Evolutionary conservation across 37 sponge, comb jelly and placozoan genomes (phyloP).

Genomic region (Aplysina aerophoba): DNA sequence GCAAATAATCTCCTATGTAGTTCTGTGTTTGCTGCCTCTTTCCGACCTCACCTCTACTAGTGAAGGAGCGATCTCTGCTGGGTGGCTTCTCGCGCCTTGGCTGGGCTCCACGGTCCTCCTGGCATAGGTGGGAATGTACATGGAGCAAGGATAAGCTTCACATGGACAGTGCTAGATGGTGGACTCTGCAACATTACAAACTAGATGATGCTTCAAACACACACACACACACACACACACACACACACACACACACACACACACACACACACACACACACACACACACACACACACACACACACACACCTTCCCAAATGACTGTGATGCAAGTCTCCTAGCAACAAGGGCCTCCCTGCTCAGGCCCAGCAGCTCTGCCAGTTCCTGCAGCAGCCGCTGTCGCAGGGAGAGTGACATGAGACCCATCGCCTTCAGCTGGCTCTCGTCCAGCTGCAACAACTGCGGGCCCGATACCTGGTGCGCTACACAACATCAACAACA

Average conservation of each 20-base stretch:
- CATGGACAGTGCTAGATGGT: not conserved
- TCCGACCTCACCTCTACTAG: no score
- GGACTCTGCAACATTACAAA: not conserved
- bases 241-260: not conserved
- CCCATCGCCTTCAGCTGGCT: slow-evolving; percentile 12
- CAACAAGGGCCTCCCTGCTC: slow-evolving; percentile 22
- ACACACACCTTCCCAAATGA: slow-evolving; percentile 21
- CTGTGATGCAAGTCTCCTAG: not conserved
- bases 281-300: not conserved
- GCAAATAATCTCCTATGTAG: no score
- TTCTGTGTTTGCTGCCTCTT: no score
- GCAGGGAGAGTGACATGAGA: slow-evolving; percentile 8
- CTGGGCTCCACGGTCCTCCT: no score
- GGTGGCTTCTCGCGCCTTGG: no score
- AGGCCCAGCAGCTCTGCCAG: slow-evolving; percentile 25
- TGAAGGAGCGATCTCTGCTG: no score
- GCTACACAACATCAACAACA: not conserved
- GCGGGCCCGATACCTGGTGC: not conserved
- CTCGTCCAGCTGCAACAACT: slow-evolving; percentile 8
- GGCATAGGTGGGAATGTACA: no score
- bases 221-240: not conserved
- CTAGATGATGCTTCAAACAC: not conserved
- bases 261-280: not conserved
- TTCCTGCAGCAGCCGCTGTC: slow-evolving; percentile 17
- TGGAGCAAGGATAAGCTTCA: not conserved